phyloP scores from a whole-genome alignment of 2,113 vertebrate species.

The rabbit (Oryctolagus cuniculus) region DNA sequence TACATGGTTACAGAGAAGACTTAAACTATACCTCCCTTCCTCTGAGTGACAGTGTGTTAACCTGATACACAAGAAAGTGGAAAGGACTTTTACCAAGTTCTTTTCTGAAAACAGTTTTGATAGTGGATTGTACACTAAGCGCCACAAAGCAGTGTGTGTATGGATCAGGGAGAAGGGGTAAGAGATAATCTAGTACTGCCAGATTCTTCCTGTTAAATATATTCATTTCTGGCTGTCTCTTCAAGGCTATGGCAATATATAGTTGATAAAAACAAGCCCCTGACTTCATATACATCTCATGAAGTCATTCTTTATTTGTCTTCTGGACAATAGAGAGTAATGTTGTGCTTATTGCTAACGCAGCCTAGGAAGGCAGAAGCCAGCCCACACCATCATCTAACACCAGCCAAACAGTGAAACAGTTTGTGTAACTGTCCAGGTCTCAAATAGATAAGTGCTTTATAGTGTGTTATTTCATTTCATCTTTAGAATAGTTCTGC shows the following conservation, averaged over 20 bases:
- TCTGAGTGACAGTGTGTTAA: background rate
- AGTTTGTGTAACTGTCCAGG: background rate
- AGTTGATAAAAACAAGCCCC: background rate
- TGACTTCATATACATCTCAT: background rate
- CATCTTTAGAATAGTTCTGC: background rate
- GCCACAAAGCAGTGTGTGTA: background rate
- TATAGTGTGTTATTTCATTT: background rate
- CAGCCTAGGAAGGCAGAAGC: background rate
- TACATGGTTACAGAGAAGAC: background rate
- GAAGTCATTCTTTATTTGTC: background rate
- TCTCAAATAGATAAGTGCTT: background rate
- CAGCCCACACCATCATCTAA: background rate
- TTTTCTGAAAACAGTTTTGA: background rate
- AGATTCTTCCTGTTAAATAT: background rate
- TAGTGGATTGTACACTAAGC: background rate
- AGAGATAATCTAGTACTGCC: background rate
- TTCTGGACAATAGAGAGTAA: background rate
- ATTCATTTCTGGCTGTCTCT: background rate
- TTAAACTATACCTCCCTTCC: background rate
- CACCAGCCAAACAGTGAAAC: background rate
- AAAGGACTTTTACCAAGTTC: conserved; percentile 18
- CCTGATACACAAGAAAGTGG: background rate
- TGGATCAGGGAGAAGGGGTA: background rate
- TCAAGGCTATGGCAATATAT: background rate
- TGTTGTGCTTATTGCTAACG: background rate